These are phyloP conservation scores for Mystacides longicornis DNA, from an alignment of 2,888 invertebrate genomes.

Conservation along the genomic window DNA sequence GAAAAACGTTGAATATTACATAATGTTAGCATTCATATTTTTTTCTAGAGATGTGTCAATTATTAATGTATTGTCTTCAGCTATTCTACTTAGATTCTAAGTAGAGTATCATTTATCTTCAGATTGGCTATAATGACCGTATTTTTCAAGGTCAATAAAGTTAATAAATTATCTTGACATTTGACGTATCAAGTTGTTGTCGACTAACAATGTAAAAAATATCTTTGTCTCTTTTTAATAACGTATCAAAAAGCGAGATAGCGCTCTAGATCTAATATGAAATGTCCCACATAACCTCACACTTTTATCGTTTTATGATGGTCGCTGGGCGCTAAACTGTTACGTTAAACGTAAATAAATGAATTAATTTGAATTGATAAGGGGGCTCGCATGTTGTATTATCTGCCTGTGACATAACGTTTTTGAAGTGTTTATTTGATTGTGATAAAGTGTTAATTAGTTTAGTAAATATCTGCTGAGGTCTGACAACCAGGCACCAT, in stretches of 20 bases:
- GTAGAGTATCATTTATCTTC: neutral
- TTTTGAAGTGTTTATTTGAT: neutral
- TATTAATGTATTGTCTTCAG: too few relatives aligned
- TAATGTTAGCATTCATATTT: too few relatives aligned
- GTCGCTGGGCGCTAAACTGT: neutral
- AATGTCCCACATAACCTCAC: neutral
- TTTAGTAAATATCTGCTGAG: neutral
- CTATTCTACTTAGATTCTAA: too few relatives aligned
- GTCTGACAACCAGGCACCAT: neutral
- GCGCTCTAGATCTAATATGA: neutral
- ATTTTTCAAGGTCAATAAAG: neutral
- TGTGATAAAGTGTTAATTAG: neutral
- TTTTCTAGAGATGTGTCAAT: too few relatives aligned
- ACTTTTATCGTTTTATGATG: too few relatives aligned
- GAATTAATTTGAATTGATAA: neutral
- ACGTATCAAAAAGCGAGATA: neutral
- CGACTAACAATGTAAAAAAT: neutral
- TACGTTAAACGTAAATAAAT: neutral
- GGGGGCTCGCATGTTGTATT: neutral
- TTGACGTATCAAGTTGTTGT: neutral
- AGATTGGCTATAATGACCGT: neutral
- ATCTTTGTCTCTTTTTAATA: neutral
- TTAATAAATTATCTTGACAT: neutral
- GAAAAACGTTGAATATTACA: too few relatives aligned
- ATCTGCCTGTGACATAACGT: conserved; percentile 1